These are phyloP conservation scores for Heterodera carotae DNA, from an alignment of 1,140 invertebrate genomes.

Conservation along the genomic window DNA sequence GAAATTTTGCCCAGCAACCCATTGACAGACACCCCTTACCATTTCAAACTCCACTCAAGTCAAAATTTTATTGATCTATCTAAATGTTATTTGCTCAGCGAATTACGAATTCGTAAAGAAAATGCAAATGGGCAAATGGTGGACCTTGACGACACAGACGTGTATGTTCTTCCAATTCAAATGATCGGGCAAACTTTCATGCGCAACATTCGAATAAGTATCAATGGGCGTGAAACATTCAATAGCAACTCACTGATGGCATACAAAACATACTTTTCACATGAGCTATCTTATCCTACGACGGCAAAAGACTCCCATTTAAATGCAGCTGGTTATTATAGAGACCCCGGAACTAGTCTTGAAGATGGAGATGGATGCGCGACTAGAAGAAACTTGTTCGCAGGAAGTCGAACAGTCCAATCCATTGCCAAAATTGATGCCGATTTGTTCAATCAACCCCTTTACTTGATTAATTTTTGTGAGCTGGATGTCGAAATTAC, in stretches of 20 bases:
- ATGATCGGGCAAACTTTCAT: background rate
- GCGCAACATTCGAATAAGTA: slow-evolving; percentile 5
- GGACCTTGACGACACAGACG: background rate
- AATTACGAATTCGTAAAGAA: background rate
- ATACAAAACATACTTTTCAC: background rate
- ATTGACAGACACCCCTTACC: no score
- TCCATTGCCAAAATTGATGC: slow-evolving; percentile 14
- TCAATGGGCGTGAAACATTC: slow-evolving; percentile 9
- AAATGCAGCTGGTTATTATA: no score
- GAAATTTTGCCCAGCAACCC: slow-evolving; percentile 12
- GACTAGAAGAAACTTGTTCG: background rate
- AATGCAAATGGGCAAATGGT: background rate
- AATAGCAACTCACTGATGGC: background rate
- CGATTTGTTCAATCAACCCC: background rate
- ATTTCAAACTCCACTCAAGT: no score
- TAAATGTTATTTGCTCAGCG: no score
- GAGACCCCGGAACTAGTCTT: no score
- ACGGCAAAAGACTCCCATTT: background rate
- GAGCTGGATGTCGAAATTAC: slow-evolving; percentile 13
- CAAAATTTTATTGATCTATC: no score
- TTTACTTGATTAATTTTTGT: slow-evolving; percentile 5
- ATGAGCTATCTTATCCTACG: background rate
- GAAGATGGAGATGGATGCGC: no score
- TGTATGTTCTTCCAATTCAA: no score
- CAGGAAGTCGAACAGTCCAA: background rate